A percentile compares a stretch with the other conserved stretches of the same genome.
Conservation (phyloP, 2,888 invertebrate genomes). For the Metallyticus violacea region DNA sequence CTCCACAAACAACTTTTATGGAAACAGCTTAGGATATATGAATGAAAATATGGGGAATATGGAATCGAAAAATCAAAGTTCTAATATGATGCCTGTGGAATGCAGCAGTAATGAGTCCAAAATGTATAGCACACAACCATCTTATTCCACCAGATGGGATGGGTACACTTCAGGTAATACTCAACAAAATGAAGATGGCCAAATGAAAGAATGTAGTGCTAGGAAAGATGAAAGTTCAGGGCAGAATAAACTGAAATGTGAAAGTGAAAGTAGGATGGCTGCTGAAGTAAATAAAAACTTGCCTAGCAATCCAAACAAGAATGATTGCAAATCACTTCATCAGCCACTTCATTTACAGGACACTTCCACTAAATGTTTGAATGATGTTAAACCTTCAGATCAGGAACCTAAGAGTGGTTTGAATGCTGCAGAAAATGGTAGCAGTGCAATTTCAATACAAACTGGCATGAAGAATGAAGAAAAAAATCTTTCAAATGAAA, state of each 20-base stretch:
- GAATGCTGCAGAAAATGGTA: neutral
- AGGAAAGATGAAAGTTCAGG: neutral
- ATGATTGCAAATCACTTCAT: neutral
- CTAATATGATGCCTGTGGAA: neutral
- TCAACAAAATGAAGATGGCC: neutral
- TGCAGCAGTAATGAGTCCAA: neutral
- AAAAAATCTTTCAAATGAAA: neutral
- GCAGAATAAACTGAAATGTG: neutral
- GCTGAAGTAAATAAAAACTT: neutral
- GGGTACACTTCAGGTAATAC: neutral
- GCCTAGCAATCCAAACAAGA: neutral
- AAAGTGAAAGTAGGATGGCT: neutral
- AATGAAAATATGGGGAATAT: conserved; percentile 9
- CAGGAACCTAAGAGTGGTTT: neutral
- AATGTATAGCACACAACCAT: neutral
- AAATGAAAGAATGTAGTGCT: neutral
- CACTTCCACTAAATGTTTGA: neutral
- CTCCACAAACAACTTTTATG: neutral
- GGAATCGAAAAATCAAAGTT: neutral
- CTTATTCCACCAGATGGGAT: neutral
- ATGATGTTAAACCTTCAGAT: neutral
- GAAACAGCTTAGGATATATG: neutral
- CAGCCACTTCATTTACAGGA: neutral
- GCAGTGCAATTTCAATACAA: neutral
- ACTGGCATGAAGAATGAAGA: neutral